Percentiles rank a stretch among this genome's conserved stretches.
phyloP scores from a whole-genome alignment of 2,113 vertebrate species.

The Phalacrocorax aristotelis region DNA sequence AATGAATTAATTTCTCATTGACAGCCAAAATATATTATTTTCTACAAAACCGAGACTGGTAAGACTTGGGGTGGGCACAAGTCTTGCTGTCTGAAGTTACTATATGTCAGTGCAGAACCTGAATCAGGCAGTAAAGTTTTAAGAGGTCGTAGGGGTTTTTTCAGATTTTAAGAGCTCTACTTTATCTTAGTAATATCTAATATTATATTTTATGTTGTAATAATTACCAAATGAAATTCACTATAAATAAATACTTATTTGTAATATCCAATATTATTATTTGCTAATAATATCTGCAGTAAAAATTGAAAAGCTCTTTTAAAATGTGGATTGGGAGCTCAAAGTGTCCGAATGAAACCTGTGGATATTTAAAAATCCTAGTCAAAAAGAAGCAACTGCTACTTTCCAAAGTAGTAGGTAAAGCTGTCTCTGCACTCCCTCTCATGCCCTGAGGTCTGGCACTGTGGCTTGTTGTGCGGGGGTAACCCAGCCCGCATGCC shows the following conservation, averaged over 20 bases:
- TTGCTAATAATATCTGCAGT: neutral
- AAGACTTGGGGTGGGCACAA: neutral
- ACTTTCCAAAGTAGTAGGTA: neutral
- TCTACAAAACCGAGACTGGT: neutral
- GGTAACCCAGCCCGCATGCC: fast-evolving
- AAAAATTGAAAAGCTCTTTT: neutral
- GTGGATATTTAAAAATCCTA: neutral
- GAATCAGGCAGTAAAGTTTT: neutral
- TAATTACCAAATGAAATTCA: neutral
- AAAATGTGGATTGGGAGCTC: neutral
- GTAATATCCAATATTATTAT: neutral
- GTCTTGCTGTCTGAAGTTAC: neutral
- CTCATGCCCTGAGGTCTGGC: neutral
- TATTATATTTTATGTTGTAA: neutral
- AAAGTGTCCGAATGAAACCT: neutral
- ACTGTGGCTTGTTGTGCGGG: neutral
- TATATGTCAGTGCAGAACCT: neutral
- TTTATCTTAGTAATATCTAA: neutral
- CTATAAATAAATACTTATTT: neutral
- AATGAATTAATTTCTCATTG: neutral
- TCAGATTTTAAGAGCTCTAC: neutral
- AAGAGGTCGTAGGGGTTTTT: neutral
- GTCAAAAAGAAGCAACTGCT: neutral
- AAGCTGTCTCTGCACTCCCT: neutral
- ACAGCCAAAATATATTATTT: neutral